Percentiles rank a stretch among this genome's conserved stretches.
Evolutionary conservation across 2,888 invertebrate species (phyloP).

Genomic region (Drosophila kanekoi): DNA sequence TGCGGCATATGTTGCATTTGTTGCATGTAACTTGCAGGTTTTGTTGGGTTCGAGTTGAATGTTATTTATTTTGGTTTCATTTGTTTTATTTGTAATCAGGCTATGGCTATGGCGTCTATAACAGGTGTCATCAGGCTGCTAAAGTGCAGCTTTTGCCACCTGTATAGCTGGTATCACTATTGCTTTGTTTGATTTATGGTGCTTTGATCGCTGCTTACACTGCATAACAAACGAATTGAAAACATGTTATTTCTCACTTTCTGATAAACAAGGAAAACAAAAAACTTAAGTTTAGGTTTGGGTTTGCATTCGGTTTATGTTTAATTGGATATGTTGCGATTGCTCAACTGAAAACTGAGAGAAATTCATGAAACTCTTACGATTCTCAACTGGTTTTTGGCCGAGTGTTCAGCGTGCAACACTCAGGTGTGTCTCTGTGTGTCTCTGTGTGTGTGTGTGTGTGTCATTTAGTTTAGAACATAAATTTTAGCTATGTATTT

Average conservation of each 20-base stretch:
- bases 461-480: constrained; percentile 48
- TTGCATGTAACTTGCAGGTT: constrained; percentile 58
- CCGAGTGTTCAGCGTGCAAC: constrained; percentile 28
- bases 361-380: constrained; percentile 34
- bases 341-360: constrained; percentile 52
- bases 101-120: constrained; percentile 76
- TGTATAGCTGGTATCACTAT: constrained; percentile 70
- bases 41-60: constrained; percentile 29
- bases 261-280: constrained; percentile 74
- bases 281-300: constrained; percentile 21
- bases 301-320: constrained; percentile 10
- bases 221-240: constrained; percentile 55
- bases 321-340: constrained; percentile 70
- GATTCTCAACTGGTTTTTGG: constrained; percentile 34
- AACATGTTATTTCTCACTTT: constrained; percentile 59
- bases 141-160: constrained; percentile 33
- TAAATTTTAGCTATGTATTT: constrained; percentile 63
- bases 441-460: constrained; percentile 5
- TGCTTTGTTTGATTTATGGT: constrained; percentile 73
- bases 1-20: constrained; percentile 71
- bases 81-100: constrained; percentile 57
- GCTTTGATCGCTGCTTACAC: constrained; percentile 50
- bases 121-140: constrained; percentile 27
- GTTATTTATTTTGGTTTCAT: constrained; percentile 28
- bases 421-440: constrained; percentile 16